These are phyloP conservation scores for Tromatobia lineatoria DNA, from an alignment of 2,888 invertebrate genomes.

Conservation along the genomic window DNA sequence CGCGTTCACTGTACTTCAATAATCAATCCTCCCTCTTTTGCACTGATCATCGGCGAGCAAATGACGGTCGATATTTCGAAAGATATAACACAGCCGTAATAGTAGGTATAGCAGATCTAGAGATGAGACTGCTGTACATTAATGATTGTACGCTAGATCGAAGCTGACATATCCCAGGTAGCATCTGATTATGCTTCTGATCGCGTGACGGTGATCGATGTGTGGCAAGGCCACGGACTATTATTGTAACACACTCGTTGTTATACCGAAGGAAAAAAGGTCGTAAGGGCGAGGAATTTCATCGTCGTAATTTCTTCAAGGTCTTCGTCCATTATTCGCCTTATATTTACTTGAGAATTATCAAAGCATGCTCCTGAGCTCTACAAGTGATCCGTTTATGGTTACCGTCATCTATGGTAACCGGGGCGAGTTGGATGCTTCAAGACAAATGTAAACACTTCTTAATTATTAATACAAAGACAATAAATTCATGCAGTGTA, in stretches of 20 bases:
- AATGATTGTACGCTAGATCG: slow-evolving; percentile 42
- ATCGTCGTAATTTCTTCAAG: slow-evolving; percentile 42
- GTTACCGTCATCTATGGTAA: neutral
- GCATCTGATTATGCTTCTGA: slow-evolving; percentile 44
- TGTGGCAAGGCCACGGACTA: slow-evolving; percentile 49
- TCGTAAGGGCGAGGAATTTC: slow-evolving; percentile 34
- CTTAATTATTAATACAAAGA: neutral
- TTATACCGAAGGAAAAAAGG: slow-evolving; percentile 31
- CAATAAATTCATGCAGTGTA: neutral
- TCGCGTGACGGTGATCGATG: slow-evolving; percentile 60
- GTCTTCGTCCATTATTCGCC: slow-evolving; percentile 11
- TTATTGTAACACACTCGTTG: slow-evolving; percentile 34
- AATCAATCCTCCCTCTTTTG: slow-evolving; percentile 41
- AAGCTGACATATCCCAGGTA: slow-evolving; percentile 35
- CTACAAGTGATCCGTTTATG: slow-evolving; percentile 13
- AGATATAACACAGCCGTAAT: slow-evolving; percentile 20
- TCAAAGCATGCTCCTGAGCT: neutral
- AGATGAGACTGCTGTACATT: neutral
- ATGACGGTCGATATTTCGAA: slow-evolving; percentile 54
- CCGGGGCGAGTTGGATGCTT: neutral
- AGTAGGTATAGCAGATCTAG: neutral
- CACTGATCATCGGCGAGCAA: slow-evolving; percentile 43
- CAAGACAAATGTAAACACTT: neutral
- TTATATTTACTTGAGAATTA: neutral
- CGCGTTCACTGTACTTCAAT: slow-evolving; percentile 31